Percentiles rank a stretch among this genome's conserved stretches.
These are phyloP conservation scores for Ladona fulva DNA, from an alignment of 1,140 invertebrate genomes.

Conservation along the genomic window DNA sequence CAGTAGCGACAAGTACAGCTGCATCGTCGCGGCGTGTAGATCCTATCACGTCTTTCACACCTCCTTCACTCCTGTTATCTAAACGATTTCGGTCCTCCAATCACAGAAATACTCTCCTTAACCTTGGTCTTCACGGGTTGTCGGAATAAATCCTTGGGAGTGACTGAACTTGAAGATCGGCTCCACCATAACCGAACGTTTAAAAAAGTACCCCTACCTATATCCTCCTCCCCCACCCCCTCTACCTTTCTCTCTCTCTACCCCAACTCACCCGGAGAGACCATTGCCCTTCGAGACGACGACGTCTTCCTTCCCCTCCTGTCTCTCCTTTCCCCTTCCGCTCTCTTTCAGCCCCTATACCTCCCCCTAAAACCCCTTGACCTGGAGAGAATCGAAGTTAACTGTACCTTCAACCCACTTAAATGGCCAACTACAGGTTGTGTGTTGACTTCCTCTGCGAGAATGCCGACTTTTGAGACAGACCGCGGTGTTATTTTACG, in stretches of 20 bases:
- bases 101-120: background rate
- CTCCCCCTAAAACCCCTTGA: background rate
- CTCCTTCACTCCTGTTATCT: too few species aligned
- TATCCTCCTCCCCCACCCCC: background rate
- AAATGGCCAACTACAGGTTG: background rate
- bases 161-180: background rate
- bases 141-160: background rate
- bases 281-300: background rate
- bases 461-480: too few species aligned
- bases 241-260: background rate
- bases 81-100: too few species aligned
- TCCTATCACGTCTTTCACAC: background rate
- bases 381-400: background rate
- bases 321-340: background rate
- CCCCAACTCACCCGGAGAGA: background rate
- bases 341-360: background rate
- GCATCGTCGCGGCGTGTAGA: background rate
- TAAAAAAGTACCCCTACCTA: background rate
- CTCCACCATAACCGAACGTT: background rate
- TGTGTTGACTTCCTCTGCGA: background rate
- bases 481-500: too few species aligned
- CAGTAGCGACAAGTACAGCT: background rate
- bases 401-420: conserved; percentile 8
- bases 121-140: background rate
- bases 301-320: too few species aligned